Evolutionary conservation across 2,797 vertebrate genomes (phyloP).

Genomic region (Morus bassanus): DNA sequence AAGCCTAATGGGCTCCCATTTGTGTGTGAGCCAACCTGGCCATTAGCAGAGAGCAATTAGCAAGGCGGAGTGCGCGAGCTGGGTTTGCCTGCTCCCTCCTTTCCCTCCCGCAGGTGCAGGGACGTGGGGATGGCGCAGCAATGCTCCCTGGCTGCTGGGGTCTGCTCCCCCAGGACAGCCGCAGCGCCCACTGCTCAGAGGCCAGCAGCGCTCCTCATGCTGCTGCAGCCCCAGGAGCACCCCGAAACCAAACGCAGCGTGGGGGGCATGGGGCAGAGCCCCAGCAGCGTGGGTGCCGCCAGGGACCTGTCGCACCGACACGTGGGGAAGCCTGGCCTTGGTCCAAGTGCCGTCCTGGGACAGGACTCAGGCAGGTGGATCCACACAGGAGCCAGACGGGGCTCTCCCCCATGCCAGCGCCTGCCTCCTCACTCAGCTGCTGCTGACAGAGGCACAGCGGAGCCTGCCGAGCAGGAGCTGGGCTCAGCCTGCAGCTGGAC

Average conservation of each 20-base stretch:
- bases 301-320: rapidly evolving
- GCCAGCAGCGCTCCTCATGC: rapidly evolving
- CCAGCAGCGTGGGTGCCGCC: rapidly evolving
- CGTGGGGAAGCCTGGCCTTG: rapidly evolving
- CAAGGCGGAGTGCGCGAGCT: background rate
- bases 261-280: background rate
- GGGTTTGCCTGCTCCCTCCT: background rate
- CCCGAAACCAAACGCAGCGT: background rate
- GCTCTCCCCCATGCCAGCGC: background rate
- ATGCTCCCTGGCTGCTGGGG: rapidly evolving
- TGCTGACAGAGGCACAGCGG: background rate
- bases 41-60: conserved; percentile 61
- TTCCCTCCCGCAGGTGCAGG: background rate
- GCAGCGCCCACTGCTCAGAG: rapidly evolving
- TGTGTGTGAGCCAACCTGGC: conserved; percentile 41
- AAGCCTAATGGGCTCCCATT: conserved; percentile 55
- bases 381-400: rapidly evolving
- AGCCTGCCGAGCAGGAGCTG: background rate
- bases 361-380: background rate
- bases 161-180: background rate
- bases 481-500: background rate
- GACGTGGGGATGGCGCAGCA: rapidly evolving
- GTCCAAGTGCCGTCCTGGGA: background rate
- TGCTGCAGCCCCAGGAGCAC: background rate
- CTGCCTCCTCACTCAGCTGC: background rate